These are phyloP conservation scores for Lutjanus campechanus DNA, from an alignment of 2,797 vertebrate genomes.

Conservation along the genomic window DNA sequence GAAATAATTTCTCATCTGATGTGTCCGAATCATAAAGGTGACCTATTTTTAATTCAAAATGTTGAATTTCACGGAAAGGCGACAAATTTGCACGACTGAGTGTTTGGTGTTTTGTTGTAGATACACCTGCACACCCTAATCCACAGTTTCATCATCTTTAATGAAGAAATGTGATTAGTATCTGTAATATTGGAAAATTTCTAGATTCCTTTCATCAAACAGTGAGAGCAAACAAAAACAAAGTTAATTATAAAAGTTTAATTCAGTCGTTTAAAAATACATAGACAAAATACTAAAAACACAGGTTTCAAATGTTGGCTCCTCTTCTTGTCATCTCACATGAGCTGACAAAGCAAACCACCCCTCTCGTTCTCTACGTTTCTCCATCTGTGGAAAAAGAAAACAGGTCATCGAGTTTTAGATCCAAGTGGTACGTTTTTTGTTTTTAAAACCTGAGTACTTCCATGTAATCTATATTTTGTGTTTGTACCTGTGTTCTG, in stretches of 20 bases:
- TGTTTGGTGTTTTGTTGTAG: background rate
- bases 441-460: background rate
- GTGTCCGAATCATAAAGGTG: too few species aligned
- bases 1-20: too few species aligned
- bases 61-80: too few species aligned
- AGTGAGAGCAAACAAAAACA: slow-evolving; percentile 9
- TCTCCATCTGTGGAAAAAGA: slow-evolving; percentile 81
- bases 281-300: slow-evolving; percentile 22
- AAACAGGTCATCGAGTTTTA: background rate
- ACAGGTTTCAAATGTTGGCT: background rate
- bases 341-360: slow-evolving; percentile 93
- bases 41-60: too few species aligned
- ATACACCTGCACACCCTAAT: background rate
- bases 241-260: slow-evolving; percentile 18
- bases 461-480: background rate
- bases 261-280: slow-evolving; percentile 38
- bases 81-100: too few species aligned
- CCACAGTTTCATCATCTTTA: background rate
- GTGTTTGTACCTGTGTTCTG: slow-evolving; percentile 64
- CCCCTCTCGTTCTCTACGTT: slow-evolving; percentile 84
- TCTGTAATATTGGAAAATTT: background rate
- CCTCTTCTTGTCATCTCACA: slow-evolving; percentile 71
- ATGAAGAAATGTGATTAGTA: background rate
- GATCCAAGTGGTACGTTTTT: background rate
- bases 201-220: background rate